Conservation (phyloP, 2,888 invertebrate genomes). For the Lymantria dispar region DNA sequence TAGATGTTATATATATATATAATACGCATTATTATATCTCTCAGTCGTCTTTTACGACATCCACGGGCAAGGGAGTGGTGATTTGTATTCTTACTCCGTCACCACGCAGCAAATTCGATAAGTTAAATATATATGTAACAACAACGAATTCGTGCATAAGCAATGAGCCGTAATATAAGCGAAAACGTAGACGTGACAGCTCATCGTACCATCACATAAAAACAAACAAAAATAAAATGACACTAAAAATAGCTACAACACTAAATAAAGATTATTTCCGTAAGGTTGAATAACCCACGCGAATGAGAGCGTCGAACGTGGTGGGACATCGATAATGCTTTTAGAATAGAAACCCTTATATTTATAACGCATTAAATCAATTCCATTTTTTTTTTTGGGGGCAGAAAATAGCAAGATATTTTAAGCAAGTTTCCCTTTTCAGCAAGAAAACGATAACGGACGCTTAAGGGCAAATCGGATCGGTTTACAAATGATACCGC, state of each 20-base stretch:
- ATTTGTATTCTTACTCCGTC: no score
- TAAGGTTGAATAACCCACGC: conserved; percentile 32
- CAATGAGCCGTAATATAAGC: not conserved
- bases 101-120: no score
- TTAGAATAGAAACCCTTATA: not conserved
- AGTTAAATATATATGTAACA: not conserved
- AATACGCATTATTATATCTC: no score
- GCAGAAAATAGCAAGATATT: no score
- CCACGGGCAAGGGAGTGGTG: no score
- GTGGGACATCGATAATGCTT: not conserved
- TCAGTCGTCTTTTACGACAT: no score
- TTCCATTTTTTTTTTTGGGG: no score
- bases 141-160: not conserved
- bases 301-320: not conserved
- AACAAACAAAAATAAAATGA: conserved; percentile 17
- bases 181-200: conserved; percentile 8
- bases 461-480: no score
- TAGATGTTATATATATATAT: no score
- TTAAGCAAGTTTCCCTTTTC: no score
- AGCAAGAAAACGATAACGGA: no score
- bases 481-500: no score
- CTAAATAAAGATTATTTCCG: conserved; percentile 34
- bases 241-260: conserved; percentile 26
- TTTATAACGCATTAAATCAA: not conserved
- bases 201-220: conserved; percentile 19